A percentile compares a stretch with the other conserved stretches of the same genome.
phyloP scores from a whole-genome alignment of 2,113 vertebrate genomes.

The Bambusicola thoracicus region DNA sequence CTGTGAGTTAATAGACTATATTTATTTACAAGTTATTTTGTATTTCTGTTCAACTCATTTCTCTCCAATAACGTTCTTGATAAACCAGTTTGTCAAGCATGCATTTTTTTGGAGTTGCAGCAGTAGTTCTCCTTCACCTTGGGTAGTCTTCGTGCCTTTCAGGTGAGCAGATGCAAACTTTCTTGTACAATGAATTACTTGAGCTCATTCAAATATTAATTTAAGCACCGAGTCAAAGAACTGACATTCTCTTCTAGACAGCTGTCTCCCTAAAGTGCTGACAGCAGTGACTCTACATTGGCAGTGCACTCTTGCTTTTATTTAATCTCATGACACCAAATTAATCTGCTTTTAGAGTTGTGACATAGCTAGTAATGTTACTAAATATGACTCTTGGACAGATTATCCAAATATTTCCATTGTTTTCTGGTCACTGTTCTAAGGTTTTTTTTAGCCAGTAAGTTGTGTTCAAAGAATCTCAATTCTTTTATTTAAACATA shows the following conservation, averaged over 20 bases:
- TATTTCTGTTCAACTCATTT: background rate
- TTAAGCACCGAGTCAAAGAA: background rate
- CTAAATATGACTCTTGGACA: background rate
- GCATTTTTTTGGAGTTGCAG: background rate
- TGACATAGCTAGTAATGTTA: background rate
- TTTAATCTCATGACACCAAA: background rate
- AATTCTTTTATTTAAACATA: background rate
- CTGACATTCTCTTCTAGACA: background rate
- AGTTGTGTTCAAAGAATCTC: background rate
- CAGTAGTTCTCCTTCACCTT: background rate
- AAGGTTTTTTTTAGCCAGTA: background rate
- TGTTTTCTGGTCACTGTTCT: background rate
- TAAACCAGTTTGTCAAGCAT: background rate
- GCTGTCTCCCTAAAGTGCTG: background rate
- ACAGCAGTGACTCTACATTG: background rate
- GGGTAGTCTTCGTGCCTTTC: background rate
- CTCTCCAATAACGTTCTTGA: background rate
- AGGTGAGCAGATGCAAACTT: background rate
- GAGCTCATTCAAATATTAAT: background rate
- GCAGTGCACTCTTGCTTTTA: background rate
- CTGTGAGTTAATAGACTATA: background rate
- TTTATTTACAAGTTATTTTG: background rate
- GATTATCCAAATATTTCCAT: background rate
- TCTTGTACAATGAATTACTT: background rate
- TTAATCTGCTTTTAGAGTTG: background rate